phyloP scores from a whole-genome alignment of 2,888 invertebrate genomes.

The Agriopis marginaria region DNA sequence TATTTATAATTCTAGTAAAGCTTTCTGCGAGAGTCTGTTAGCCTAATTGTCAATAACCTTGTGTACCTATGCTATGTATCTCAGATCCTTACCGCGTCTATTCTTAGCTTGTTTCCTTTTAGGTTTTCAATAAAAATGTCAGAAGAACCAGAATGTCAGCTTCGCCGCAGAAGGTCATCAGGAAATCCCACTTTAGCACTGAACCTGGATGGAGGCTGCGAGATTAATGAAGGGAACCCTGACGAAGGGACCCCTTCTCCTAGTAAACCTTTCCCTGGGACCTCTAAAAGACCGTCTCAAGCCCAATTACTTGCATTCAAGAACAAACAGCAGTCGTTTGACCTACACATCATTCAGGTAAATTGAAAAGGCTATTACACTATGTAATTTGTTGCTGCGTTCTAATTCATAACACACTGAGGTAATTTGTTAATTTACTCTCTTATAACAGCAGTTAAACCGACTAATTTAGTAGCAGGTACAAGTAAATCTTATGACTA shows the following conservation, averaged over 20 bases:
- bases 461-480: too few species aligned
- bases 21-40: neutral
- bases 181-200: slow-evolving; percentile 71
- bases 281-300: slow-evolving; percentile 62
- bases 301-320: slow-evolving; percentile 75
- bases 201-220: slow-evolving; percentile 72
- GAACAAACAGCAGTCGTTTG: slow-evolving; percentile 82
- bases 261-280: slow-evolving; percentile 66
- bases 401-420: too few species aligned
- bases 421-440: too few species aligned
- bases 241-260: slow-evolving; percentile 77
- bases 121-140: slow-evolving; percentile 53
- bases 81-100: too few species aligned
- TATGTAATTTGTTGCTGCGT: neutral
- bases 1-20: too few species aligned
- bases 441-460: too few species aligned
- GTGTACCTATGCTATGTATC: too few species aligned
- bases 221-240: slow-evolving; percentile 72
- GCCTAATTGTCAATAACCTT: neutral
- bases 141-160: slow-evolving; percentile 70
- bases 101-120: neutral
- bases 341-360: slow-evolving; percentile 70
- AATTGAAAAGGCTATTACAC: neutral
- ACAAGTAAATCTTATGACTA: too few species aligned
- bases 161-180: slow-evolving; percentile 74